Conservation (phyloP, 2,888 invertebrate species). For the Orchesellides sinensis region DNA sequence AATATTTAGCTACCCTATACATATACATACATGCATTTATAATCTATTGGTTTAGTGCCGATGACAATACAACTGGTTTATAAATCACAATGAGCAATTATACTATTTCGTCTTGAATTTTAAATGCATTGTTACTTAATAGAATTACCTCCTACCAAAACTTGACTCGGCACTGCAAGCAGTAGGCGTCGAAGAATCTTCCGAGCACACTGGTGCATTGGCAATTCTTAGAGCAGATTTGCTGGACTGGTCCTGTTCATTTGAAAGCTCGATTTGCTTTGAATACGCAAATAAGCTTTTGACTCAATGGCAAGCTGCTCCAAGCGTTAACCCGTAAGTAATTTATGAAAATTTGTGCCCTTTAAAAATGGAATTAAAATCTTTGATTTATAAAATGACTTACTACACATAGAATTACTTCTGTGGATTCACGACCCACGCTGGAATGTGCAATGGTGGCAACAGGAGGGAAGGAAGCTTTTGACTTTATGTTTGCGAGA, state of each 20-base stretch:
- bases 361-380: background rate
- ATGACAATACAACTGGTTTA: too few species aligned
- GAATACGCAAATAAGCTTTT: constrained; percentile 44
- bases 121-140: background rate
- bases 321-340: constrained; percentile 41
- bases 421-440: constrained; percentile 45
- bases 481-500: constrained; percentile 44
- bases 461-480: constrained; percentile 27
- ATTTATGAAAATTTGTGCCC: too few species aligned
- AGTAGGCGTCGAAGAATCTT: constrained; percentile 39
- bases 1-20: background rate
- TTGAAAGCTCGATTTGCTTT: constrained; percentile 29
- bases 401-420: constrained; percentile 28
- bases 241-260: constrained; percentile 61
- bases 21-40: too few species aligned
- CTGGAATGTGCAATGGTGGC: constrained; percentile 61
- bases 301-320: constrained; percentile 26
- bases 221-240: constrained; percentile 53
- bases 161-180: constrained; percentile 33
- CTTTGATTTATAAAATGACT: background rate
- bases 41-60: background rate
- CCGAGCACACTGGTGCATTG: constrained; percentile 15
- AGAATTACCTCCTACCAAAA: constrained; percentile 49
- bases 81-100: background rate
- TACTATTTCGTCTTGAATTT: background rate